Percentiles rank a stretch among this genome's conserved stretches.
Evolutionary conservation across 2,797 vertebrate genomes (phyloP).

Genomic region (Enteromius thamalakanensis): DNA sequence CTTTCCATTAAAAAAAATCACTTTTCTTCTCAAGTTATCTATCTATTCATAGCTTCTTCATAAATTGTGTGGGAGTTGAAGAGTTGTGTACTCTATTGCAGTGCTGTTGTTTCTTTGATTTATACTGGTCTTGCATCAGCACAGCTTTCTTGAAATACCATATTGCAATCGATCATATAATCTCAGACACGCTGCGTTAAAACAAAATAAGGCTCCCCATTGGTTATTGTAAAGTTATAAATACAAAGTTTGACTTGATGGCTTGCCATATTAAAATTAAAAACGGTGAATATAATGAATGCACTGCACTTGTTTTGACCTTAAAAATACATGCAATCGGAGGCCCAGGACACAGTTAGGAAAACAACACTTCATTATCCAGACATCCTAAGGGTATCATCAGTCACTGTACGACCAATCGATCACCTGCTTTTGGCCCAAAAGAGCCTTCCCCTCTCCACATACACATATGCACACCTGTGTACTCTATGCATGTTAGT

Average conservation of each 20-base stretch:
- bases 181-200: constrained; percentile 13
- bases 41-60: constrained; percentile 8
- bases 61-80: neutral
- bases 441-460: constrained; percentile 11
- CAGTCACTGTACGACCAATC: constrained; percentile 54
- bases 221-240: constrained; percentile 33
- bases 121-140: constrained; percentile 8
- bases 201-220: constrained; percentile 26
- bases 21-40: neutral
- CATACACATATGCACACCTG: constrained; percentile 18
- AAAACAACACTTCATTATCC: constrained; percentile 60
- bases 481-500: neutral
- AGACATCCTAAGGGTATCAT: constrained; percentile 59
- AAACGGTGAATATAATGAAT: constrained; percentile 48
- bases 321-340: constrained; percentile 53
- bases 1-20: neutral
- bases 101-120: constrained; percentile 25
- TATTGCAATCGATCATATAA: neutral
- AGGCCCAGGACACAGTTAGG: constrained; percentile 55
- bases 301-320: constrained; percentile 59
- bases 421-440: constrained; percentile 55
- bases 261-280: constrained; percentile 39
- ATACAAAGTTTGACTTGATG: constrained; percentile 29
- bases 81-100: constrained; percentile 15
- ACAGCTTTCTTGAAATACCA: constrained; percentile 13